Evolutionary conservation across 2,113 vertebrate species (phyloP), one percentile per base, ranked within the genome.

Genomic region (Trinectes maculatus): DNA sequence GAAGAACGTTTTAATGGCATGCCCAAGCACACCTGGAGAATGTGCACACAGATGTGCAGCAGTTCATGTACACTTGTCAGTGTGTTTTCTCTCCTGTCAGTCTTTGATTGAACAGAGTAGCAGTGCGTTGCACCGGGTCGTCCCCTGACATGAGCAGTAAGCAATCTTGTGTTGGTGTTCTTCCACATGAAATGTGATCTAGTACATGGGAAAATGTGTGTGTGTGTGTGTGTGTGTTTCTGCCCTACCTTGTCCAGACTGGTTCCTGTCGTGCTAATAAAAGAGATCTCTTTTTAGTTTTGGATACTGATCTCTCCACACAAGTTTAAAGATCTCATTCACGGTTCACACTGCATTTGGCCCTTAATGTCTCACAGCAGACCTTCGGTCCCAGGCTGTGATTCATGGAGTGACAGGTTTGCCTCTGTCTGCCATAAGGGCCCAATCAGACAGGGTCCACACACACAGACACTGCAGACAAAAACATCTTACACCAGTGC

Each of bases 301-400:
- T 86, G 85, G 79, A 88, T 85, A 85, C 81, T 87, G 85, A 88
- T 89, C 84, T 87, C 79, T 85, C 67, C 53, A 80, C 86, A 86
- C 72, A 70, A 79, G 83, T 90, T 89, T 91, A 89, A 91, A 86
- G 82, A 81, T 88, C 83, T 84, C 80, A 87, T 92, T 92, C 87
- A 92, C 77, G 86, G 90, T 91, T 92, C 91, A 91, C 89, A 91
- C 88, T 44, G 70, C 71, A 90, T 91, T 92, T 90, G 79, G 79
- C 73, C 72, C 84, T 82, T 93, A 92, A 92, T 88, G 85, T 89
- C 75, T 92, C 92, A 86, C 89, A 92, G 90, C 87, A 92, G 91
- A 87, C 69, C 71, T 70, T 75, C 53, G 63, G 87, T 89, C 85
- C 68, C 74, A 77, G 82, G 81, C 82, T 18, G 72, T 93, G 87